These are phyloP conservation scores for Pteromalus puparum DNA, from an alignment of 1,140 invertebrate genomes.

Conservation along the genomic window DNA sequence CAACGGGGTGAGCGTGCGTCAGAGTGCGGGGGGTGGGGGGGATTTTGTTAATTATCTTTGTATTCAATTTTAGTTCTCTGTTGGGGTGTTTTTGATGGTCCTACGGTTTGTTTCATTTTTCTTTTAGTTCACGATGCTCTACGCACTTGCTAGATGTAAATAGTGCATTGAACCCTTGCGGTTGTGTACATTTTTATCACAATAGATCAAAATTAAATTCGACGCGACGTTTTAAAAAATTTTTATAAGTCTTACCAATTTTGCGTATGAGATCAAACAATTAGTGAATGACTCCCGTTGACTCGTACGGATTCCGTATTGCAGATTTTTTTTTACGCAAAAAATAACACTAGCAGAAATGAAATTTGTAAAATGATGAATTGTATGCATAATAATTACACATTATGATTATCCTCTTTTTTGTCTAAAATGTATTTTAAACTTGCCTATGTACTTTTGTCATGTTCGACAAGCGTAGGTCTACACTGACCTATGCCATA, in stretches of 20 bases:
- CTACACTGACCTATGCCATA: constrained; percentile 41
- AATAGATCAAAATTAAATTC: background rate
- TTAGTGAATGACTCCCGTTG: constrained; percentile 56
- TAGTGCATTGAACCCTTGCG: too few relatives aligned
- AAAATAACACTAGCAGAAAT: background rate
- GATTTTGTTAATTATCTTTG: too few relatives aligned
- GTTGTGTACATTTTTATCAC: too few relatives aligned
- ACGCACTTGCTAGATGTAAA: too few relatives aligned
- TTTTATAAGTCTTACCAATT: background rate
- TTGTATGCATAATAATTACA: constrained; percentile 36
- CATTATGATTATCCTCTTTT: background rate
- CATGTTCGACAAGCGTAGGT: background rate
- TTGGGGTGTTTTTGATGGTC: too few relatives aligned
- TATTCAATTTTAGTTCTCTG: too few relatives aligned
- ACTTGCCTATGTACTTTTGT: constrained; percentile 20
- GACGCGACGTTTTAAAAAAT: background rate
- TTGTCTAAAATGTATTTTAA: constrained; percentile 2
- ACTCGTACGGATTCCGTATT: constrained; percentile 45
- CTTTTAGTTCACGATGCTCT: too few relatives aligned
- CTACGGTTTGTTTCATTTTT: too few relatives aligned
- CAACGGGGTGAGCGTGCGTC: background rate
- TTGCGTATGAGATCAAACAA: background rate
- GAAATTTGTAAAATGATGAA: constrained; percentile 23
- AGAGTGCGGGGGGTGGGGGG: too few relatives aligned
- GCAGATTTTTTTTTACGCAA: background rate